Percentiles rank a stretch among this genome's conserved stretches.
These are phyloP conservation scores for Luffia ferchaultella DNA, from an alignment of 2,888 invertebrate genomes.

Conservation along the genomic window DNA sequence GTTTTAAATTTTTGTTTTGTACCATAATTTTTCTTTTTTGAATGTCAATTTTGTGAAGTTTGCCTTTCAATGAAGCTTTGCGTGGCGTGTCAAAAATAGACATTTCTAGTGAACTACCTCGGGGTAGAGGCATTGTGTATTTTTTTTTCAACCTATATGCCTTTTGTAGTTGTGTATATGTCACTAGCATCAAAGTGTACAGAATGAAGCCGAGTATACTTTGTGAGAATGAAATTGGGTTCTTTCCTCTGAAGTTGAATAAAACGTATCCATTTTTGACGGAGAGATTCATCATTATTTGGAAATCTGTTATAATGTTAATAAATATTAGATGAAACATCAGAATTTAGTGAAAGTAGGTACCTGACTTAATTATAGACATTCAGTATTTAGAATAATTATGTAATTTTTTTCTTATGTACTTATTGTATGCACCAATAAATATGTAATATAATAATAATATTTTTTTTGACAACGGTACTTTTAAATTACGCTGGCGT, in stretches of 20 bases:
- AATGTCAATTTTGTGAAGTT: slow-evolving; percentile 7
- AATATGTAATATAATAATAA: too few relatives aligned
- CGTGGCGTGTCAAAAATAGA: slow-evolving; percentile 4
- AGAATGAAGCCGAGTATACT: neutral
- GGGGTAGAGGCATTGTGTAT: neutral
- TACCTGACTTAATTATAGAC: too few relatives aligned
- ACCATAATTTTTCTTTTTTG: slow-evolving; percentile 5
- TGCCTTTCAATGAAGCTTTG: slow-evolving; percentile 3
- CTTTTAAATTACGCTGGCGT: too few relatives aligned
- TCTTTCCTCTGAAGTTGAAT: neutral
- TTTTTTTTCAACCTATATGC: neutral
- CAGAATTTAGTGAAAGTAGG: slow-evolving; percentile 20
- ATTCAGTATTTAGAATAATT: too few relatives aligned
- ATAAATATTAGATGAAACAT: too few relatives aligned
- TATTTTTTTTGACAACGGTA: too few relatives aligned
- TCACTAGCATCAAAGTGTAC: neutral
- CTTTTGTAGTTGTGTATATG: neutral
- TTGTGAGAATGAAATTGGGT: neutral
- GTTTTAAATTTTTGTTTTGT: slow-evolving; percentile 6
- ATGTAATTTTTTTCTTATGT: too few relatives aligned
- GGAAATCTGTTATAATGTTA: neutral
- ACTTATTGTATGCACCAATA: too few relatives aligned
- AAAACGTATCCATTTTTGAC: neutral
- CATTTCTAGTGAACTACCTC: neutral
- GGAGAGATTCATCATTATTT: neutral